Evolutionary conservation across 2,888 invertebrate species (phyloP), one percentile per base, ranked within the genome.

Genomic region (Thecocarcelia acutangulata): DNA sequence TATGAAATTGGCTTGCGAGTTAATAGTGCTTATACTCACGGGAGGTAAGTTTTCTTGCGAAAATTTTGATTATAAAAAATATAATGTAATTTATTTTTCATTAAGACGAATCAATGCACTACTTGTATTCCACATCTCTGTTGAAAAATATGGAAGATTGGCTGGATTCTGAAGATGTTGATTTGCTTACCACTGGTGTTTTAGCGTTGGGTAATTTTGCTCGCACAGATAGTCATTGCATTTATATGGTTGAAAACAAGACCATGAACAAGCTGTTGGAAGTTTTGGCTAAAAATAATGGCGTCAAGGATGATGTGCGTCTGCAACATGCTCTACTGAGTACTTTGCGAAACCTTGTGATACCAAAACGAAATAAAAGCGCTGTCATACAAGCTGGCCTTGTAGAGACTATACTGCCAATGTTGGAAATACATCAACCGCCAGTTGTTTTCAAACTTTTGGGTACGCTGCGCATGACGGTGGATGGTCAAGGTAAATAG

Each of bases 191-290:
- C n/a, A 95, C 97, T 0, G 97, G 96, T 0, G 94, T 97, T 3
- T 91, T 97, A 83, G 96, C 97, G 0, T 92, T 97, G 84, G 97
- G 97, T 1, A 97, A 97, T 92, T 97, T 97, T 90, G 97, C 97
- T 0, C 92, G 97, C 52, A 95, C 95, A 84, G 97, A 97, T 88
- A 93, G 93, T 48, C 95, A 97, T 89, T 97, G 97, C 88, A 93
- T 94, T 61, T 93, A 94, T 82, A 95, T 97, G 94, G 96, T 97
- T 86, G 92, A 94, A 69, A 93, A 94, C 85, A 94, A 95, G 37
- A 93, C 97, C 59, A 95, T 95, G 87, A 94, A 94, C 86, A 95
- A 94, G 87, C 89, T 95, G 77, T 91, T 95, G 88, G 91, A 90
- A 81, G 91, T 93, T 50, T 86, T 93, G 73, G 89, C 91, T 48